Evolutionary conservation across 2,888 invertebrate genomes (phyloP), one percentile per base, ranked within the genome.

Genomic region (Ophonus ardosiacus): DNA sequence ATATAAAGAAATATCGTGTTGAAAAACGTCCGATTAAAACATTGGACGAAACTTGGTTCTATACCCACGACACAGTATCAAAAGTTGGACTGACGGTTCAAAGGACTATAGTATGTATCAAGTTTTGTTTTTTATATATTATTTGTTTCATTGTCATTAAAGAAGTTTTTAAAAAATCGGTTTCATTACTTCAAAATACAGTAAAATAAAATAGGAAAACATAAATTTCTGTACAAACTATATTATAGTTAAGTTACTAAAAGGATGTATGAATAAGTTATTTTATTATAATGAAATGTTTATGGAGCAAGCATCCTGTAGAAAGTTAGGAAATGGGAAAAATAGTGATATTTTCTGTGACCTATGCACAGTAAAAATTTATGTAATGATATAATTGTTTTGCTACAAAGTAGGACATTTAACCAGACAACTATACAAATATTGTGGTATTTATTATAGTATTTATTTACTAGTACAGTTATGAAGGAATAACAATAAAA

Each of bases 271-370:
- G 31, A 51, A 51, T 51, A 51, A 51, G 43, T 51, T 13, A 51
- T 59, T 17, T 15, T 59, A 17, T 59, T 59, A 7, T 59, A 59
- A 59, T 17, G 17, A n/a, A 59, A 31, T 31, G 13, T 68, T 31
- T 68, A 68, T 68, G 8, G 24, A 38, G 7, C 38, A 38, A 7
- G 68, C 68, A 68, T 68, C 68, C 68, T 68, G 68, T 68, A 68
- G 68, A 68, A 68, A 68, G 68, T 68, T 59, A 31, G 38, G 31
- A 68, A 68, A 31, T 15, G 15, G 31, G 38, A 31, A 68, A 68
- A 68, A 31, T 68, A 10, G 43, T 51, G 43, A 51, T 51, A 51
- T 13, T 51, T 13, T 38, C 31, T n/a, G 15, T 13, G 24, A 24
- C 24, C 63, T 63, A 68, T 13, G 15, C 10, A n/a, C n/a, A 15